Base-by-base conservation (phyloP, 2,113 vertebrate genomes). In the Varanus salvator region DNA sequence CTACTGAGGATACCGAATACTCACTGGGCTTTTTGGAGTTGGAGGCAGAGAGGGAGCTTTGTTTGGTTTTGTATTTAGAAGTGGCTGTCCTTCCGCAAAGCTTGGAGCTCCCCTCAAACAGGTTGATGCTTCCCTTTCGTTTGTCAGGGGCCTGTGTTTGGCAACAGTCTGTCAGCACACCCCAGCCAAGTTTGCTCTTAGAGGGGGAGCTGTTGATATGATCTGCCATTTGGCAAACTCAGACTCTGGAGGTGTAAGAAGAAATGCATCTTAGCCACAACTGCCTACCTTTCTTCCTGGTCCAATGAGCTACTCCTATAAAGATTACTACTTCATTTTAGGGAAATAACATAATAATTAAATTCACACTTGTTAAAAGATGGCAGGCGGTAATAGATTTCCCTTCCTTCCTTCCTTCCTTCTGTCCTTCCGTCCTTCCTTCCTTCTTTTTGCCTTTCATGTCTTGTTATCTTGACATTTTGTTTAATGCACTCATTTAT, bases 331-430 rank as follows among this genome's bases (percentile, higher is more conserved):
- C 17, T 29, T 81, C 34, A 31, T 17, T 31, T 74, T 87, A 69
- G 66, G 31, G 38, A 66, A 44, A 64, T 91, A 89, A 89, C 64
- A 76, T 5, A 25, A 38, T 52, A 48, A 66, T 80, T 85, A 64
- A 91, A 87, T 87, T 44, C 80, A 87, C 80, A 92, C n/a, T 69
- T 89, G 83, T 25, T 52, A 80, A 21, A 87, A 25, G 68, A 72
- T 80, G 34, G 69, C 80, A 89, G 23, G 31, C 68, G 57, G 77
- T 12, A 34, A 82, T 71, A 60, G 72, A 72, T 90, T 50, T 80
- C 74, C 76, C 50, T 19, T 44, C 38, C 3, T 44, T 44, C 38
- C 3, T 44, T 44, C 38, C 3, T 44, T 44, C 38, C 3, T 44
- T 44, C 38, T 44, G 1, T 44, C 38, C 3, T 44, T 44, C 38